Evolutionary conservation across 2,888 invertebrate species (phyloP).

Genomic region (Chrysina gloriosa): DNA sequence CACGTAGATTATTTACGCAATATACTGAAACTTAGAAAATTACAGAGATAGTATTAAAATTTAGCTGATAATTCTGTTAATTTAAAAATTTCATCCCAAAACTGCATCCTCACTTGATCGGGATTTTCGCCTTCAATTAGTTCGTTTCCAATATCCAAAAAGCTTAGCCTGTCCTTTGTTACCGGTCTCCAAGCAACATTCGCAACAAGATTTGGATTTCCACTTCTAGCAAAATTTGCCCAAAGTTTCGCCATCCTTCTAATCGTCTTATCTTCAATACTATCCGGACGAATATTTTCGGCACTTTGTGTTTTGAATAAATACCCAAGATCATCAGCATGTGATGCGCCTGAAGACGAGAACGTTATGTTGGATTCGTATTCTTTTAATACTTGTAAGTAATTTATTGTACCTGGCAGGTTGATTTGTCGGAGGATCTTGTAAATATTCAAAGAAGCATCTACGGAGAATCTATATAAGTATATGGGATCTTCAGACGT

Average conservation of each 20-base stretch:
- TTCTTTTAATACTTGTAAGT: too few species aligned
- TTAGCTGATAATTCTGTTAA: constrained; percentile 13
- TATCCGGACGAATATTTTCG: not conserved
- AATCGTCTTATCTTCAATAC: constrained; percentile 50
- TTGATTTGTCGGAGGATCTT: constrained; percentile 46
- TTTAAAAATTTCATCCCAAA: constrained; percentile 48
- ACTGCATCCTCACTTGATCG: constrained; percentile 48
- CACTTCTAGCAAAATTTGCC: constrained; percentile 56
- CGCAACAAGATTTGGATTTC: constrained; percentile 46
- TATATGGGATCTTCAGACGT: constrained; percentile 49
- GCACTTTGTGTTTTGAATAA: constrained; percentile 49
- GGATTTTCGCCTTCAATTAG: constrained; percentile 43
- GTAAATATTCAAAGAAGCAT: constrained; percentile 46
- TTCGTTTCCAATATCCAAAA: constrained; percentile 48
- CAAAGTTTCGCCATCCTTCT: constrained; percentile 53
- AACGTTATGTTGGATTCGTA: not conserved
- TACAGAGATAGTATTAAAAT: constrained; percentile 25
- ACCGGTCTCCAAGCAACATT: constrained; percentile 48
- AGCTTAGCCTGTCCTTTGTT: constrained; percentile 44
- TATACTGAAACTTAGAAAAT: too few species aligned
- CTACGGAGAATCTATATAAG: constrained; percentile 51
- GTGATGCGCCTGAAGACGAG: constrained; percentile 50
- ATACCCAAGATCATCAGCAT: constrained; percentile 56
- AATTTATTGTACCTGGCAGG: constrained; percentile 48
- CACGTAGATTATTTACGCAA: too few species aligned